phyloP scores from a whole-genome alignment of 2,797 vertebrate genomes.

The Microchirus variegatus region DNA sequence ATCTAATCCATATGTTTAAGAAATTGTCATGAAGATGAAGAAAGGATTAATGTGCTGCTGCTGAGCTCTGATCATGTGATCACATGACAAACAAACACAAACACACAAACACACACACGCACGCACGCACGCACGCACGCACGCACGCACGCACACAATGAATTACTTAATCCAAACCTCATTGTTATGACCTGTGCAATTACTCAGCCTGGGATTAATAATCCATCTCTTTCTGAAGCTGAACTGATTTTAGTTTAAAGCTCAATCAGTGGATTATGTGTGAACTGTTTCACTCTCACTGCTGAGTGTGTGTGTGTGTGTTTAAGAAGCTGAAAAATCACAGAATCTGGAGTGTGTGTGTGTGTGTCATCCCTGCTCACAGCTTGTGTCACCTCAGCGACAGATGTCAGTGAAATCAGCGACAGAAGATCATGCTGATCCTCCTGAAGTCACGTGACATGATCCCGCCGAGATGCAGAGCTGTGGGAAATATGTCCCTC shows the following conservation, averaged over 20 bases:
- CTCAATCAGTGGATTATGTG: conserved; percentile 62
- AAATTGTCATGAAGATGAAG: conserved; percentile 73
- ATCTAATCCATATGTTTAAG: conserved; percentile 79
- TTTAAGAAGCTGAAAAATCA: no score
- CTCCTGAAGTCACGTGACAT: conserved; percentile 83
- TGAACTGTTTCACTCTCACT: conserved; percentile 34
- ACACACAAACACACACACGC: no score
- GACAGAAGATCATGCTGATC: conserved; percentile 92
- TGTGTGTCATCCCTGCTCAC: conserved; percentile 87
- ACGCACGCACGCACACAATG: conserved; percentile 67
- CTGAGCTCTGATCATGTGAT: conserved; percentile 50
- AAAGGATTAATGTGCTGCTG: conserved; percentile 71
- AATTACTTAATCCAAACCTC: conserved; percentile 84
- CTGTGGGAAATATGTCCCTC: conserved; percentile 80
- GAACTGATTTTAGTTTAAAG: conserved; percentile 67
- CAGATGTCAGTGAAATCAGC: conserved; percentile 94
- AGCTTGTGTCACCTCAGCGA: conserved; percentile 89
- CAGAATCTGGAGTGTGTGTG: not conserved
- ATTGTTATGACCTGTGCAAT: conserved; percentile 83
- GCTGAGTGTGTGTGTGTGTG: not conserved
- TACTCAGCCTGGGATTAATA: conserved; percentile 79
- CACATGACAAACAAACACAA: conserved; percentile 45
- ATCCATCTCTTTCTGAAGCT: conserved; percentile 74
- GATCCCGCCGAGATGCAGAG: conserved; percentile 81
- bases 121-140: conserved; percentile 16